phyloP scores from a whole-genome alignment of 2,797 vertebrate genomes.

The Clarias fuscus region DNA sequence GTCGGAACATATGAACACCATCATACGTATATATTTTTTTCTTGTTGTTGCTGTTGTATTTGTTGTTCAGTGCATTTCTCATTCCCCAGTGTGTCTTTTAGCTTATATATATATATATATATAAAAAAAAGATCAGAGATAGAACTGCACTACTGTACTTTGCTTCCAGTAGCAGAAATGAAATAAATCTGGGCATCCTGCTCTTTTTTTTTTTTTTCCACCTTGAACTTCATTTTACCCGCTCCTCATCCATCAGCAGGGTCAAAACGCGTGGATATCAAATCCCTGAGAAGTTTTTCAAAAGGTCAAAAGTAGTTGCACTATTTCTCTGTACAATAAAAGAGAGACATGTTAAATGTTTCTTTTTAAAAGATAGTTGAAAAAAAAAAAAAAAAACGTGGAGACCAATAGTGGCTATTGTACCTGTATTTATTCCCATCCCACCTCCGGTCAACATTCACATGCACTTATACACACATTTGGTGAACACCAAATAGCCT shows the following conservation, averaged over 20 bases:
- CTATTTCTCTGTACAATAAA: neutral
- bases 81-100: neutral
- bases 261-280: conserved; percentile 4
- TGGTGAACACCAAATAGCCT: too few relatives aligned
- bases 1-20: neutral
- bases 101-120: neutral
- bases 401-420: too few relatives aligned
- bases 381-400: too few relatives aligned
- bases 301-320: conserved; percentile 1
- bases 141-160: neutral
- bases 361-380: too few relatives aligned
- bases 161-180: conserved; percentile 16
- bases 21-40: neutral
- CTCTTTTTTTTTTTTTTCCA: neutral
- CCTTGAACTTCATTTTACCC: conserved; percentile 34
- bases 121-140: neutral
- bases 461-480: too few relatives aligned
- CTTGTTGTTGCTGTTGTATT: neutral
- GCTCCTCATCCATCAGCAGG: conserved; percentile 32
- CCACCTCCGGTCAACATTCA: too few relatives aligned
- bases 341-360: neutral
- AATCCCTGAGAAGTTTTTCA: conserved; percentile 17
- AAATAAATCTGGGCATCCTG: conserved; percentile 9
- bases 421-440: too few relatives aligned
- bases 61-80: neutral